Evolutionary conservation across 1,140 invertebrate species (phyloP).

Genomic region (Aphelenchoides besseyi): DNA sequence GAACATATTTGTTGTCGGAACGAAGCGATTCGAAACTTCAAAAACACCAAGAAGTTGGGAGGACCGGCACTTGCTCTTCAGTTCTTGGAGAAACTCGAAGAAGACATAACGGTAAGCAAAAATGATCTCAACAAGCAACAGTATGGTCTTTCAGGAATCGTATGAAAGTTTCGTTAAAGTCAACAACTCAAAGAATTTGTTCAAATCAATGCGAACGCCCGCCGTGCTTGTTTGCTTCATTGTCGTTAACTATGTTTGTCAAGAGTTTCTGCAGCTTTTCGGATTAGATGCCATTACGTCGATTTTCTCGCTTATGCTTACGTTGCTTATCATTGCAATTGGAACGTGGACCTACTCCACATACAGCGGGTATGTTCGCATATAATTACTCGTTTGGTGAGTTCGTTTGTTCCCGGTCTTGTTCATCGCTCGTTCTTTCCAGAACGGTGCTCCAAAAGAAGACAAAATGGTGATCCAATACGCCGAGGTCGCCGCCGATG

Average conservation of each 20-base stretch:
- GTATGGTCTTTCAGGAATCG: conserved; percentile 42
- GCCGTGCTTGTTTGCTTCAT: conserved; percentile 58
- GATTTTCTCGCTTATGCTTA: conserved; percentile 54
- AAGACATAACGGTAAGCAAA: conserved; percentile 49
- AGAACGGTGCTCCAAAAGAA: no score
- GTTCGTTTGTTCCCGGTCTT: no score
- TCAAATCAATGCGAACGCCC: conserved; percentile 63
- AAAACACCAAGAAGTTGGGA: conserved; percentile 59
- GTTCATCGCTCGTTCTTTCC: no score
- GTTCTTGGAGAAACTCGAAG: conserved; percentile 59
- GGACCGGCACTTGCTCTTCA: conserved; percentile 53
- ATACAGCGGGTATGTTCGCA: conserved; percentile 59
- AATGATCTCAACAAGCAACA: not conserved
- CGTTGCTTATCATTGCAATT: conserved; percentile 47
- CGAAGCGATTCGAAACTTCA: conserved; percentile 50
- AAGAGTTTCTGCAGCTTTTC: conserved; percentile 60
- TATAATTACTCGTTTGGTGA: no score
- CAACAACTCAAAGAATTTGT: conserved; percentile 60
- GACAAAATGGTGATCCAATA: no score
- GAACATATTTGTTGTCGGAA: conserved; percentile 47
- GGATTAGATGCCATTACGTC: conserved; percentile 54
- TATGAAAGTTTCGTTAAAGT: conserved; percentile 53
- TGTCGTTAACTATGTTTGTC: conserved; percentile 57
- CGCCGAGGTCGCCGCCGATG: no score
- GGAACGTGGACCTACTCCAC: conserved; percentile 56